Evolutionary conservation across 2,113 vertebrate species (phyloP).

Genomic region (Pseudolaguvia tuberculata): DNA sequence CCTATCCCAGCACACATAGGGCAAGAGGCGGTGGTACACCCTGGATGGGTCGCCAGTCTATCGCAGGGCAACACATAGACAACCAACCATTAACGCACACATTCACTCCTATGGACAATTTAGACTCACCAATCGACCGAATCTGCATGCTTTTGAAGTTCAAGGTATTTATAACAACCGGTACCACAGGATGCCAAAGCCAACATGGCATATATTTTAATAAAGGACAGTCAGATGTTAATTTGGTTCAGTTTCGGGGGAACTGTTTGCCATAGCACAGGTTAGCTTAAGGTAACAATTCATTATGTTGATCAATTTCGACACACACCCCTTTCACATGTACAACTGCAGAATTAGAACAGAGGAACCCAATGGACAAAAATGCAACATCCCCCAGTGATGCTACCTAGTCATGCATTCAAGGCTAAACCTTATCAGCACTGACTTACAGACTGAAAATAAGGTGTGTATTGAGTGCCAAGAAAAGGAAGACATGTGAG

Average conservation of each 20-base stretch:
- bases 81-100: too few species aligned
- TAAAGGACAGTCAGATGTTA: conserved; percentile 49
- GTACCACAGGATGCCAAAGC: conserved; percentile 44
- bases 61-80: too few species aligned
- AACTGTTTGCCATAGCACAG: too few species aligned
- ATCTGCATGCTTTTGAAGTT: too few species aligned
- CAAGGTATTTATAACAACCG: not conserved
- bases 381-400: not conserved
- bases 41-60: too few species aligned
- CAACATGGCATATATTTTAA: conserved; percentile 54
- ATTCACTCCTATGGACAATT: too few species aligned
- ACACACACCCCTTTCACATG: not conserved
- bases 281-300: not conserved
- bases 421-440: not conserved
- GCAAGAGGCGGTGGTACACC: too few species aligned
- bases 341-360: not conserved
- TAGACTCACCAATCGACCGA: too few species aligned
- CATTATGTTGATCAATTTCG: not conserved
- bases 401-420: conserved; percentile 13
- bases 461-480: not conserved
- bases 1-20: too few species aligned
- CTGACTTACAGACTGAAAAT: not conserved
- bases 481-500: conserved; percentile 32
- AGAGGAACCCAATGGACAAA: not conserved
- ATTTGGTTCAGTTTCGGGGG: too few species aligned